Evolutionary conservation across 2,113 vertebrate species (phyloP).

Genomic region (Muntiacus reevesi): DNA sequence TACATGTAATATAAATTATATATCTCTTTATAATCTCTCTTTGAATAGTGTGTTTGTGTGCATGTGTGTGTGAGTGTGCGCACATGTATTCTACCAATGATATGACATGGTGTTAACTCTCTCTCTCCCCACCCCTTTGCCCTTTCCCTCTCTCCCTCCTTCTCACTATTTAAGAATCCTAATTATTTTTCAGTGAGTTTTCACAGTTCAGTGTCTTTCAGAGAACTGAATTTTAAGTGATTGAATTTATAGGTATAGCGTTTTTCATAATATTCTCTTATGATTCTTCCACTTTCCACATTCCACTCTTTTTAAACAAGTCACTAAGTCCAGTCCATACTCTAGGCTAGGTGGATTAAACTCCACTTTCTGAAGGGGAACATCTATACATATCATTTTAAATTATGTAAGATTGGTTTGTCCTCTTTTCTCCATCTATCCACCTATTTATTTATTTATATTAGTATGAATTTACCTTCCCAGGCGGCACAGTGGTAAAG

Average conservation of each 20-base stretch:
- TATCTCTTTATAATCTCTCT: background rate
- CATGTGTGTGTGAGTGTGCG: rapidly evolving
- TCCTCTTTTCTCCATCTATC: background rate
- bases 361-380: background rate
- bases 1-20: background rate
- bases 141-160: background rate
- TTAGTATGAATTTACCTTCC: background rate
- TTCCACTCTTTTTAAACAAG: background rate
- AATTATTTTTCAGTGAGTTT: background rate
- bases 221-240: background rate
- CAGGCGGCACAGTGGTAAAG: background rate
- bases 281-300: background rate
- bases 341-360: background rate
- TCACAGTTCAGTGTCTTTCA: background rate
- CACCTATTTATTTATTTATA: background rate
- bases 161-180: background rate
- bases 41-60: background rate
- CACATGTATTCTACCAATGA: background rate
- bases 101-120: background rate
- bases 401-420: background rate
- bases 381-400: background rate
- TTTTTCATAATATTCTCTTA: background rate
- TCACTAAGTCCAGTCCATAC: background rate
- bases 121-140: background rate
- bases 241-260: background rate